Evolutionary conservation across 2,888 invertebrate genomes (phyloP), one percentile per base, ranked within the genome.

Genomic region (Syrista parreyssii): DNA sequence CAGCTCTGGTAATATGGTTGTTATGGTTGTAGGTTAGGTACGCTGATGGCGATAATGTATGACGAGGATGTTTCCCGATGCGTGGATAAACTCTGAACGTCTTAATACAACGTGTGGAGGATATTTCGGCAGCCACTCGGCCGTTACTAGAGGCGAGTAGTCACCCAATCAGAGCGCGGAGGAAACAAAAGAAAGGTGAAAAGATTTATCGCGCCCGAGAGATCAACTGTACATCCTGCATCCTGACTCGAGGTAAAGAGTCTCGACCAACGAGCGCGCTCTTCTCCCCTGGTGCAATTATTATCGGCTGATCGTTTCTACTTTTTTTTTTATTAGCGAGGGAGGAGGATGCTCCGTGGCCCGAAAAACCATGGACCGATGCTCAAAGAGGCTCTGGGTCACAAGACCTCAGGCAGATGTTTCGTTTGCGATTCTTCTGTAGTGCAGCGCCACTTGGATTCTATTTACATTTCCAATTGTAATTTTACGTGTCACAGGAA

Each of bases 181-280:
- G 88, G 85, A 87, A 89, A 91, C 91, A 91, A 91, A 91, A 90
- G 91, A 89, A 90, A 90, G 90, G 89, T 89, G 91, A 90, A 91
- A 90, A 88, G 88, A 87, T 83, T 88, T 89, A 88, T 88, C 88
- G 83, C 80, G 80, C 83, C 55, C 79, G 88, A 85, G 87, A 86
- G 89, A 88, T 89, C 89, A 84, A 84, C 75, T 75, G 78, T 71
- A 76, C 75, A 75, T 82, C 81, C 83, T 82, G 82, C 82, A 86
- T 82, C 78, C 79, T 78, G 74, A 68, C 73, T 31, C 74, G 76
- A 31, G 31, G 71, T 31, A 71, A 71, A 71, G 33, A 31, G 71
- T 55, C 31, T 71, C 71, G 71, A 33, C 15, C 71, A 33, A 71
- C 32, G 68, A 71, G 76, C 78, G 9, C 55, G 23, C 55, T 55